Evolutionary conservation across 2,113 vertebrate species (phyloP).

Genomic region (Hemichromis elongatus): DNA sequence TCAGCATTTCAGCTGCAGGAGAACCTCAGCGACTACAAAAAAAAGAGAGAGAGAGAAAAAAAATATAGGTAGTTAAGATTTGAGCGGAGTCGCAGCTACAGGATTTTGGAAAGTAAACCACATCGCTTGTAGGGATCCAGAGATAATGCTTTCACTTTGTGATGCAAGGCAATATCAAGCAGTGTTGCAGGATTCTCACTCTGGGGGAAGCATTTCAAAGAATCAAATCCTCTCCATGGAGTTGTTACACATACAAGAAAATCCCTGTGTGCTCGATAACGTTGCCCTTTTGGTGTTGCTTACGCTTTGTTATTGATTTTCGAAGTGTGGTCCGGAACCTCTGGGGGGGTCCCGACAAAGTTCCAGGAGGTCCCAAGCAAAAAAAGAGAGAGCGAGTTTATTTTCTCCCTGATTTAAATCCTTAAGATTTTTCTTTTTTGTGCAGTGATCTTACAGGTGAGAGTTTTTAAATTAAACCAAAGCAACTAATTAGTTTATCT

Average conservation of each 20-base stretch:
- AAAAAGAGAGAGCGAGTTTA: not conserved
- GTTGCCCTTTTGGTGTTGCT: conserved; percentile 39
- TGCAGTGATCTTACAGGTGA: not conserved
- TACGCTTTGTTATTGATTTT: conserved; percentile 48
- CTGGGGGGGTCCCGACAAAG: conserved; percentile 2
- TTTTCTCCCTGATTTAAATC: not conserved
- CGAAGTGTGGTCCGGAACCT: conserved; percentile 48
- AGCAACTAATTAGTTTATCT: not conserved
- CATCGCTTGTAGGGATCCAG: conserved; percentile 77
- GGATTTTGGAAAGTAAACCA: conserved; percentile 61
- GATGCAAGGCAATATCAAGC: conserved; percentile 82
- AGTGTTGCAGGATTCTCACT: conserved; percentile 77
- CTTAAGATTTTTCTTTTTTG: not conserved
- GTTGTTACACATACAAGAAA: conserved; percentile 62
- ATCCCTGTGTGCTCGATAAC: conserved; percentile 44
- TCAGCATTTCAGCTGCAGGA: conserved; percentile 29
- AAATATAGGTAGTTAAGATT: conserved; percentile 32
- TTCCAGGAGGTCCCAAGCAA: conserved; percentile 12
- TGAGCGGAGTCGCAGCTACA: conserved; percentile 45
- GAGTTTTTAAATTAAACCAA: not conserved
- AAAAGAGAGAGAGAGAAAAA: not conserved
- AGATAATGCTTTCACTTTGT: conserved; percentile 79
- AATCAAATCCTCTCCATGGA: conserved; percentile 74
- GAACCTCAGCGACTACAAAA: conserved; percentile 13
- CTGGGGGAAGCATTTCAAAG: conserved; percentile 79